Percentiles rank a stretch among this genome's conserved stretches.
Evolutionary conservation across 2,888 invertebrate species (phyloP).

Genomic region (Pollenia amentaria): DNA sequence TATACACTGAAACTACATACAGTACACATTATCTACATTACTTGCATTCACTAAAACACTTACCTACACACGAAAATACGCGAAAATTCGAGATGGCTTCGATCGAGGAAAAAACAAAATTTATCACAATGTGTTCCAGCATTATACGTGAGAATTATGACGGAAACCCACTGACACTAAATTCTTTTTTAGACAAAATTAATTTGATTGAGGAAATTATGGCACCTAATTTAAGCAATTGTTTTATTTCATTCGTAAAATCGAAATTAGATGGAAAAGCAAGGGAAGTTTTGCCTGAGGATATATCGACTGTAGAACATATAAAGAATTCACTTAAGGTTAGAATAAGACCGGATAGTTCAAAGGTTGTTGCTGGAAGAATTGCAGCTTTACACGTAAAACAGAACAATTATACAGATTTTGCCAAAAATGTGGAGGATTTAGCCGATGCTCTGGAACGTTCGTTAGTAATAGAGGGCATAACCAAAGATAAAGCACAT

Average conservation of each 20-base stretch:
- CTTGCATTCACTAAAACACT: too few relatives aligned
- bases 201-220: slow-evolving; percentile 1
- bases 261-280: neutral
- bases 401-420: slow-evolving; percentile 3
- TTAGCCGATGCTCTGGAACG: neutral
- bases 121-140: neutral
- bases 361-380: neutral
- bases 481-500: neutral
- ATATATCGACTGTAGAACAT: slow-evolving; percentile 1
- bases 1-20: too few relatives aligned
- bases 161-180: neutral
- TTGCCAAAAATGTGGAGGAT: slow-evolving; percentile 15
- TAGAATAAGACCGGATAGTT: neutral
- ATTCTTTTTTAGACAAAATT: slow-evolving; percentile 7
- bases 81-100: neutral
- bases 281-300: slow-evolving; percentile 5
- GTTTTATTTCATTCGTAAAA: neutral
- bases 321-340: slow-evolving; percentile 13
- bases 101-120: neutral
- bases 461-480: neutral
- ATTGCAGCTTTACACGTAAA: slow-evolving; percentile 22
- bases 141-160: too few relatives aligned
- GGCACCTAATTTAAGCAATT: neutral
- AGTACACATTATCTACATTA: too few relatives aligned
- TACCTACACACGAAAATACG: neutral